Evolutionary conservation across 2,888 invertebrate species (phyloP).

Genomic region (Brachylomia viminalis): DNA sequence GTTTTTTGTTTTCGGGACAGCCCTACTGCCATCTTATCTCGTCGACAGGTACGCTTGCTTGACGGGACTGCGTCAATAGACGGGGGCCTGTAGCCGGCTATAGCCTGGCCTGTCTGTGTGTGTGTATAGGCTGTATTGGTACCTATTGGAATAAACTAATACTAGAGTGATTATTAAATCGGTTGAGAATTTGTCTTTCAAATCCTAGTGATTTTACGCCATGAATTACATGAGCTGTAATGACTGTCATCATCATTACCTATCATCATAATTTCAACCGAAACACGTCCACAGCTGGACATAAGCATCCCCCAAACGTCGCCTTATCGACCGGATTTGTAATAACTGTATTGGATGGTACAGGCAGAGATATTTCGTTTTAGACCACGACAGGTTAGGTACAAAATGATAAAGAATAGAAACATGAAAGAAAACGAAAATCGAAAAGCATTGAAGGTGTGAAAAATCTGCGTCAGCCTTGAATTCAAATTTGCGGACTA

Average conservation of each 20-base stretch:
- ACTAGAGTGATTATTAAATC: constrained; percentile 22
- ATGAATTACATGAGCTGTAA: not conserved
- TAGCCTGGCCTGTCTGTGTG: constrained; percentile 50
- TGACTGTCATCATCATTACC: too few species aligned
- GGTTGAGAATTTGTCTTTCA: not conserved
- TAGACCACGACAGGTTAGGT: not conserved
- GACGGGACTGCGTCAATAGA: constrained; percentile 85
- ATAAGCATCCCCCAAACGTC: too few species aligned
- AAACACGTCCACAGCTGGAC: too few species aligned
- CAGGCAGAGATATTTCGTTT: not conserved
- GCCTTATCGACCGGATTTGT: not conserved
- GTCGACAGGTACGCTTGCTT: constrained; percentile 84
- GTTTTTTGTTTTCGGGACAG: constrained; percentile 60
- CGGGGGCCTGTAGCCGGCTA: constrained; percentile 66
- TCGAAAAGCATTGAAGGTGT: not conserved
- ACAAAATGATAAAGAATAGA: not conserved
- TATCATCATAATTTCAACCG: too few species aligned
- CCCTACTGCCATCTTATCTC: constrained; percentile 82
- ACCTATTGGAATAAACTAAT: constrained; percentile 37
- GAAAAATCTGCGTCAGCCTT: not conserved
- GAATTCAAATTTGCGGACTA: not conserved
- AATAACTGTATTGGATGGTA: not conserved
- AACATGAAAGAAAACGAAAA: not conserved
- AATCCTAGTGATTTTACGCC: not conserved
- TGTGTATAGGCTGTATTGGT: constrained; percentile 13